Evolutionary conservation across 2,888 invertebrate species (phyloP).

Genomic region (Escarpia spicata): DNA sequence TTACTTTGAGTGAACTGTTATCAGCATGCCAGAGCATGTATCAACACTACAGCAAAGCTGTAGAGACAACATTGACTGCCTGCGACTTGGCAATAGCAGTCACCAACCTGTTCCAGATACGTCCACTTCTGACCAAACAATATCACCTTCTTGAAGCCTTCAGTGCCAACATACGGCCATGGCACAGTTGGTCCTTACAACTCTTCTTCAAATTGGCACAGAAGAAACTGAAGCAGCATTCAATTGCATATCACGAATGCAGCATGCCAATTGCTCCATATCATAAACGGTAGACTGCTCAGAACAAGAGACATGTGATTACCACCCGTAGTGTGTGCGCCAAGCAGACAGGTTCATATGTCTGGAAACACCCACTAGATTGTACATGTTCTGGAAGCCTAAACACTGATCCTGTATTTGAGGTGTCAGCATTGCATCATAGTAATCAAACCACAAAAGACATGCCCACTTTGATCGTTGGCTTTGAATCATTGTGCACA

Average conservation of each 20-base stretch:
- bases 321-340: not conserved
- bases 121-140: not conserved
- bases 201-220: not conserved
- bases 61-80: slow-evolving; percentile 2
- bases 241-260: not conserved
- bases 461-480: not conserved
- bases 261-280: not conserved
- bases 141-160: not conserved
- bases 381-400: not conserved
- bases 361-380: not conserved
- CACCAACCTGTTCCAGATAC: not conserved
- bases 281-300: not conserved
- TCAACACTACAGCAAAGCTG: not conserved
- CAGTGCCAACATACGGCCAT: not conserved
- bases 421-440: not conserved
- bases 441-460: not conserved
- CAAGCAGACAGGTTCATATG: not conserved
- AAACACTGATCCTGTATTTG: not conserved
- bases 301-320: not conserved
- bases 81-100: not conserved
- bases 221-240: not conserved
- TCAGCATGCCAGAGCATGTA: not conserved
- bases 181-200: not conserved
- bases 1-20: not conserved
- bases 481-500: not conserved